Percentiles rank a stretch among this genome's conserved stretches.
Evolutionary conservation across 2,888 invertebrate genomes (phyloP).

Genomic region (Limnephilus lunatus): DNA sequence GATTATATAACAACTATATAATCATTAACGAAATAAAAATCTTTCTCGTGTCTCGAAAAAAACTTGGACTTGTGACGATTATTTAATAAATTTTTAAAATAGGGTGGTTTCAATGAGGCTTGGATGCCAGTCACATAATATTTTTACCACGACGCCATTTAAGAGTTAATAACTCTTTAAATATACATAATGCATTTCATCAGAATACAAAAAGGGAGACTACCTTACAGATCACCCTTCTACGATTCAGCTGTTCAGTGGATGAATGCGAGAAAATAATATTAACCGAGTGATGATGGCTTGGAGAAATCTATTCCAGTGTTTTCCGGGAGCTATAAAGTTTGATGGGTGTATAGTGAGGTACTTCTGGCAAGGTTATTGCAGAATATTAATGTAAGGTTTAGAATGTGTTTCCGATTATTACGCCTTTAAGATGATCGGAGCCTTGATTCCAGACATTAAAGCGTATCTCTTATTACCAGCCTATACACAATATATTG

Average conservation of each 20-base stretch:
- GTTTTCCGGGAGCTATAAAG: slow-evolving; percentile 24
- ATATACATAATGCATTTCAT: too few species aligned
- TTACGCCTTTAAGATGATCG: background rate
- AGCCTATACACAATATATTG: background rate
- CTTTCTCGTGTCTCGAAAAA: too few species aligned
- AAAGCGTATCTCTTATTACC: background rate
- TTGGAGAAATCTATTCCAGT: slow-evolving; percentile 8
- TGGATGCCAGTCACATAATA: too few species aligned
- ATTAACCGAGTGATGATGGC: slow-evolving; percentile 4
- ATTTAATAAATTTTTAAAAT: too few species aligned
- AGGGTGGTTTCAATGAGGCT: too few species aligned
- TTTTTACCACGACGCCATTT: too few species aligned
- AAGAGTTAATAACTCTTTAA: too few species aligned
- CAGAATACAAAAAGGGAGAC: too few species aligned
- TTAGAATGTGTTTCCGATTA: background rate
- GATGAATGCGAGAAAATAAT: slow-evolving; percentile 16
- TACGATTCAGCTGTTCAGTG: background rate
- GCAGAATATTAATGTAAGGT: background rate
- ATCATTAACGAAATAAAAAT: too few species aligned
- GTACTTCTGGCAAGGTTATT: background rate
- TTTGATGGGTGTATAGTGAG: background rate
- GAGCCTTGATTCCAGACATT: background rate
- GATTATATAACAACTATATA: too few species aligned
- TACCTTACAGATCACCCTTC: background rate
- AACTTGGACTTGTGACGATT: too few species aligned